phyloP scores from a whole-genome alignment of 2,113 vertebrate species.

The Plotosus lineatus region DNA sequence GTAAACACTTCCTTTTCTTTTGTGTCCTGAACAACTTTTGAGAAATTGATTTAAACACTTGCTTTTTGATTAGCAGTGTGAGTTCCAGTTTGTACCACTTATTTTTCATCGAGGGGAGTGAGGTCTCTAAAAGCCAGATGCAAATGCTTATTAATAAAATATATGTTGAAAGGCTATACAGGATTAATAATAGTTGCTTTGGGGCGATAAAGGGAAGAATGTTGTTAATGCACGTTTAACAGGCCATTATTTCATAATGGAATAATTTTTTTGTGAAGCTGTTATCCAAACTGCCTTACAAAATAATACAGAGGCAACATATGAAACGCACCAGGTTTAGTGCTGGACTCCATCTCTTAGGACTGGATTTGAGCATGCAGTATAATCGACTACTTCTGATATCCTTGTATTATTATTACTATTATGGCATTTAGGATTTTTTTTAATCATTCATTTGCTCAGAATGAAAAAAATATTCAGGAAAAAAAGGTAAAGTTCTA shows the following conservation, averaged over 20 bases:
- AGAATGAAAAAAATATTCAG: not conserved
- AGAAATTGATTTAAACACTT: constrained; percentile 14
- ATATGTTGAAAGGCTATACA: not conserved
- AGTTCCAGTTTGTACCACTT: not conserved
- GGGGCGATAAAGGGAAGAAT: not conserved
- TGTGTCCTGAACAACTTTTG: constrained; percentile 18
- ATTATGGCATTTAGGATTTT: not conserved
- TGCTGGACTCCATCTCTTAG: not conserved
- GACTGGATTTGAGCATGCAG: not conserved
- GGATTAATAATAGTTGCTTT: not conserved
- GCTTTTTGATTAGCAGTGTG: not conserved
- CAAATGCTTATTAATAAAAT: not conserved
- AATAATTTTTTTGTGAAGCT: not conserved
- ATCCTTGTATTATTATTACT: not conserved
- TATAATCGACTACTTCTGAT: not conserved
- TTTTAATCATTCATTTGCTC: not conserved
- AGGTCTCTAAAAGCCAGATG: not conserved
- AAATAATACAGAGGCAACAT: not conserved
- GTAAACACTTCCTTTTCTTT: constrained; percentile 51
- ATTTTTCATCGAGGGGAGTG: not conserved
- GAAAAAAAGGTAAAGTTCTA: not conserved
- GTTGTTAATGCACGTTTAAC: not conserved
- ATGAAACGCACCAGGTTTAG: not conserved
- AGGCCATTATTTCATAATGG: not conserved
- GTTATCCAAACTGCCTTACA: not conserved